Percentiles rank a stretch among this genome's conserved stretches.
Evolutionary conservation across 2,113 vertebrate genomes (phyloP).

Genomic region (Ifrita kowaldi): DNA sequence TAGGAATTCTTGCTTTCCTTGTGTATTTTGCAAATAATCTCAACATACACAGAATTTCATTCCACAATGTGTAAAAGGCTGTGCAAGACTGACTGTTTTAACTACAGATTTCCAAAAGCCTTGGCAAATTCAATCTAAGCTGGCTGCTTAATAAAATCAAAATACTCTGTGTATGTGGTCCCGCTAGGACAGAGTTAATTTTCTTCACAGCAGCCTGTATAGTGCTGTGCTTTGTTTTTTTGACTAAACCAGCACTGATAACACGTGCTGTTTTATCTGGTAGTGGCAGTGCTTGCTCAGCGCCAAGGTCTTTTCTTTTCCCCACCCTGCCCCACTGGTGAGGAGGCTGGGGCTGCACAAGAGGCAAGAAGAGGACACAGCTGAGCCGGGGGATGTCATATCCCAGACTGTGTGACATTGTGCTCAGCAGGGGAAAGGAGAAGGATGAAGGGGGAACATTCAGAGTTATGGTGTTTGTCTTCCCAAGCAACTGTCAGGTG

Average conservation of each 20-base stretch:
- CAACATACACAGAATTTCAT: not conserved
- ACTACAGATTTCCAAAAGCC: not conserved
- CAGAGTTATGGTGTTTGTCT: not conserved
- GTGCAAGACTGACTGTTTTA: not conserved
- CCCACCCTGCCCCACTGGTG: not conserved
- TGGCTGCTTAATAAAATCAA: not conserved
- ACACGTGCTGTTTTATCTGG: not conserved
- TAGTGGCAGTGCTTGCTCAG: not conserved
- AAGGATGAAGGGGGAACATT: not conserved
- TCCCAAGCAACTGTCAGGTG: not conserved
- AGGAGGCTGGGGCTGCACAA: too few relatives aligned
- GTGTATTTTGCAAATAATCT: not conserved
- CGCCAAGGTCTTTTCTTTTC: not conserved
- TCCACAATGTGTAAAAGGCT: not conserved
- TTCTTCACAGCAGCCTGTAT: not conserved
- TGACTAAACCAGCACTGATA: not conserved
- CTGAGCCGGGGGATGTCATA: not conserved
- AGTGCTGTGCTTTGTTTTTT: not conserved
- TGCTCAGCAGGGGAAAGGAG: not conserved
- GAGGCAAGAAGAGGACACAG: not conserved
- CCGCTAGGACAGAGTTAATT: not conserved
- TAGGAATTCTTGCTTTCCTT: not conserved
- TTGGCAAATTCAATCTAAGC: not conserved
- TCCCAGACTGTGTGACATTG: accelerated
- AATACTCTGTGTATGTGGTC: not conserved